phyloP scores from a whole-genome alignment of 2,797 vertebrate species.

The Ceyx erithaca region DNA sequence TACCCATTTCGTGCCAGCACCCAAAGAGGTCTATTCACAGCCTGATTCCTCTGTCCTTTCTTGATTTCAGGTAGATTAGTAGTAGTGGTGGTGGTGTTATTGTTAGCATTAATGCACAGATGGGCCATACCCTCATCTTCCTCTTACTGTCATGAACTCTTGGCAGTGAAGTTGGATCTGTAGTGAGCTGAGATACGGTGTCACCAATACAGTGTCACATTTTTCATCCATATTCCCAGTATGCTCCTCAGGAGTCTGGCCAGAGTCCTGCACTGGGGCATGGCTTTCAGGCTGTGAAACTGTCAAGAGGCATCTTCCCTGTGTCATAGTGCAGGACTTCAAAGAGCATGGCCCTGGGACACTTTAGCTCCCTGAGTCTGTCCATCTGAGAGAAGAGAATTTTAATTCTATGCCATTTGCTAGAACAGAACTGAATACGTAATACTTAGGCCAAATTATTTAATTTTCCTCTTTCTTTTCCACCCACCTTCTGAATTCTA shows the following conservation, averaged over 20 bases:
- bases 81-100: neutral
- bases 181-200: neutral
- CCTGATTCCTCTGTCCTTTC: neutral
- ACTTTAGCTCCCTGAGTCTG: neutral
- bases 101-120: neutral
- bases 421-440: neutral
- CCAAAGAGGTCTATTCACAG: neutral
- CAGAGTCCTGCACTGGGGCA: neutral
- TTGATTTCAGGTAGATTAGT: constrained; percentile 2
- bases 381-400: neutral
- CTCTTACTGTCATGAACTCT: neutral
- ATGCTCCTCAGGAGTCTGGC: neutral
- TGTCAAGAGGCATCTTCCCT: neutral
- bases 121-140: neutral
- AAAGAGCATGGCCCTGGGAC: neutral
- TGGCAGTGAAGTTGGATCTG: neutral
- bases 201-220: neutral
- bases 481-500: neutral
- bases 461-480: neutral
- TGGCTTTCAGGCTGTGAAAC: neutral
- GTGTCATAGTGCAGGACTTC: neutral
- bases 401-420: neutral
- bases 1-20: neutral
- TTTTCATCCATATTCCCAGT: neutral
- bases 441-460: neutral